Evolutionary conservation across 1,140 invertebrate species (phyloP).

Genomic region (Lasioglossum baleicum): DNA sequence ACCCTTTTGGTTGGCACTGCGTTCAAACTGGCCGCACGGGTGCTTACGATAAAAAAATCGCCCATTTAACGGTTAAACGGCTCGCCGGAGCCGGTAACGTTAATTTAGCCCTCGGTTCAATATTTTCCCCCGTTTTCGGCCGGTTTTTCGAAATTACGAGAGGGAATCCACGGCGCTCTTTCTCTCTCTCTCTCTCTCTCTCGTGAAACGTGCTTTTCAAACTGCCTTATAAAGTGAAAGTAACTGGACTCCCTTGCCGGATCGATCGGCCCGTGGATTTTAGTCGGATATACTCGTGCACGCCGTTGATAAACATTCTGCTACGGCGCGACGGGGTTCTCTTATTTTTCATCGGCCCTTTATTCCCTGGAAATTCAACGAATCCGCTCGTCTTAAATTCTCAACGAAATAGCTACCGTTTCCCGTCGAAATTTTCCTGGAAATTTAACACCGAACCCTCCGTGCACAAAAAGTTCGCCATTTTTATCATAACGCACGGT

Average conservation of each 20-base stretch:
- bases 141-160: slow-evolving; percentile 25
- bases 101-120: background rate
- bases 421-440: too few species aligned
- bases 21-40: too few species aligned
- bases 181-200: background rate
- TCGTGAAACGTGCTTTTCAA: slow-evolving; percentile 1
- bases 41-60: too few species aligned
- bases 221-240: slow-evolving; percentile 23
- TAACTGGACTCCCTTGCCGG: background rate
- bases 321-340: background rate
- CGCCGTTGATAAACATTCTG: background rate
- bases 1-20: too few species aligned
- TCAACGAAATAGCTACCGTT: too few species aligned
- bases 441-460: too few species aligned
- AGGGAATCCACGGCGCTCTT: background rate
- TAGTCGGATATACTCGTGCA: background rate
- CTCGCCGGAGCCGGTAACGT: background rate
- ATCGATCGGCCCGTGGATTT: slow-evolving; percentile 17
- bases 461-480: too few species aligned
- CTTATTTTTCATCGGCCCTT: background rate
- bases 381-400: too few species aligned
- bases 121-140: background rate
- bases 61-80: background rate
- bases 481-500: too few species aligned
- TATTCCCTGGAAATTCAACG: too few species aligned